Percentiles rank a stretch among this genome's conserved stretches.
phyloP scores from a whole-genome alignment of 2,888 invertebrate genomes.

The Dryobotodes eremita region DNA sequence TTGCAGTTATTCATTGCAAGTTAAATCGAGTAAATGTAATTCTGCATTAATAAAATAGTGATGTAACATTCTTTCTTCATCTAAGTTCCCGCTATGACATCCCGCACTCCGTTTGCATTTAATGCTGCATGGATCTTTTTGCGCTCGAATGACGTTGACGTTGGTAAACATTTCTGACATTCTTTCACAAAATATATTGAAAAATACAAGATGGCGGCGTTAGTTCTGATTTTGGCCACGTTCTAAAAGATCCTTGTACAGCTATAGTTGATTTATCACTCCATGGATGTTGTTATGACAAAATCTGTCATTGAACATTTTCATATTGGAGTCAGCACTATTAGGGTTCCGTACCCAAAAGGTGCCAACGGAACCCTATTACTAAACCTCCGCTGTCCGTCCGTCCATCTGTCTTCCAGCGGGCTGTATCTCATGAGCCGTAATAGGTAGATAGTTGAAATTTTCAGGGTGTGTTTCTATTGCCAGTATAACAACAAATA shows the following conservation, averaged over 20 bases:
- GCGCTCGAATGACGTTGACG: not conserved
- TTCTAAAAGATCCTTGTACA: not conserved
- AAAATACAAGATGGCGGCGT: not conserved
- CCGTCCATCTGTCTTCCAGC: too few relatives aligned
- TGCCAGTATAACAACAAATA: too few relatives aligned
- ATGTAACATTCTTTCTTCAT: not conserved
- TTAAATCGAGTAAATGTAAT: slow-evolving; percentile 43
- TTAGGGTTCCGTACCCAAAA: too few relatives aligned
- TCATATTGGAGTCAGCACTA: not conserved
- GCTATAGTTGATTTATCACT: not conserved
- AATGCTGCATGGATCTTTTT: not conserved
- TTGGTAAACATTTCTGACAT: not conserved
- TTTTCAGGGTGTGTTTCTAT: too few relatives aligned
- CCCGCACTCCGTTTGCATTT: not conserved
- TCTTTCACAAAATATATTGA: not conserved
- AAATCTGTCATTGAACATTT: not conserved
- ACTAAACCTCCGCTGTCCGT: too few relatives aligned
- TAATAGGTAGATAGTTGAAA: too few relatives aligned
- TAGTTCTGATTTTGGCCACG: not conserved
- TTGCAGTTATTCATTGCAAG: slow-evolving; percentile 42
- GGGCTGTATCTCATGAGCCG: too few relatives aligned
- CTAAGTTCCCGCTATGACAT: not conserved
- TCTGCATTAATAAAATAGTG: not conserved
- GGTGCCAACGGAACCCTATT: too few relatives aligned
- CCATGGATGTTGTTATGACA: not conserved